Evolutionary conservation across 2,113 vertebrate species (phyloP), one percentile per base, ranked within the genome.

Genomic region (Corapipo altera): DNA sequence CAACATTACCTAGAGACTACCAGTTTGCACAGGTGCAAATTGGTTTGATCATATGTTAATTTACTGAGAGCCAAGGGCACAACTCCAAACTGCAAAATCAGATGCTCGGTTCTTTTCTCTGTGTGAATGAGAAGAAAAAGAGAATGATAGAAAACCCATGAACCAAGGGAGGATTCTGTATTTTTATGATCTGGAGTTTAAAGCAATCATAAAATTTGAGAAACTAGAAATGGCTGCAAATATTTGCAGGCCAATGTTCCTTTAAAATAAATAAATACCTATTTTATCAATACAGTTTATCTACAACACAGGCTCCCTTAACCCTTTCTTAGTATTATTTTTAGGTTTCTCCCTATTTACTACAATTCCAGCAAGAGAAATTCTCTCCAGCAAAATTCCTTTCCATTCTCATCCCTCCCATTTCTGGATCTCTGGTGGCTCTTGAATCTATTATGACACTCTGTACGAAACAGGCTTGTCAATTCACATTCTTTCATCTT

Each of bases 41-140:
- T 27, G 28, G 9, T 94, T 97, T 95, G 65, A 96, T 96, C 88
- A 83, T 89, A 94, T 86, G 95, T 79, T 91, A 95, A 83, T 91
- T 96, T 94, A 91, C 81, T 78, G 41, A 96, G 54, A 96, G 93
- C 94, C 61, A 96, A 95, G 73, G 96, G 91, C 93, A 93, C 48
- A 88, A 87, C 48, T 97, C 96, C 93, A 96, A 95, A 96, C 85
- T 94, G 52, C 78, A 93, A 94, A 95, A 96, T 61, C 94, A 97
- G 93, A 95, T 97, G 96, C 78, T 96, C 44, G 2, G n/a, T 17
- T 96, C 35, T 83, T 66, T 85, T 75, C 65, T 87, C 57, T 89
- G 1, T 55, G 33, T 90, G 39, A 95, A 51, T 71, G 26, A 83
- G 22, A 69, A 87, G 44, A 73, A 95, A 93, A 93, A 77, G 52